These are phyloP conservation scores for Xenopus borealis DNA, from an alignment of 2,113 vertebrate species.

Conservation along the genomic window DNA sequence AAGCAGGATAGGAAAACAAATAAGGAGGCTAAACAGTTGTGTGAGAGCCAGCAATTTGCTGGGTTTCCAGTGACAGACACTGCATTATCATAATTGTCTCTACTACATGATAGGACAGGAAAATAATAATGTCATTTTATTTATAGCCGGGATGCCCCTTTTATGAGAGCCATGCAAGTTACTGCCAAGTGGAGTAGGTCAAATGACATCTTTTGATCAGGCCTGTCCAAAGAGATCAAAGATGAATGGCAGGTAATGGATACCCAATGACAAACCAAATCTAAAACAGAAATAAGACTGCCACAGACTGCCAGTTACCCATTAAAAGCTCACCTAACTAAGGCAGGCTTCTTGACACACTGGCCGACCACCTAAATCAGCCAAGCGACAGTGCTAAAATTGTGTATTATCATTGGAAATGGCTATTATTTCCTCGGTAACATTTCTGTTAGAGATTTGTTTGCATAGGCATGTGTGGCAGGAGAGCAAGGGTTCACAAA, in stretches of 20 bases:
- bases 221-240: conserved; percentile 99
- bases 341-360: conserved; percentile 86
- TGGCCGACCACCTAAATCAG: conserved; percentile 93
- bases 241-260: conserved; percentile 98
- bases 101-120: conserved; percentile 97
- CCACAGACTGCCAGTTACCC: conserved; percentile 97
- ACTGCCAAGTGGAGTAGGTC: conserved; percentile 89
- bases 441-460: conserved; percentile 92
- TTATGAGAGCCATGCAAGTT: conserved; percentile 94
- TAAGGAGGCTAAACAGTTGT: conserved; percentile 83
- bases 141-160: conserved; percentile 91
- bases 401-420: conserved; percentile 99
- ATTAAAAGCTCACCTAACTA: conserved; percentile 89
- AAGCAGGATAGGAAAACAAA: conserved; percentile 60
- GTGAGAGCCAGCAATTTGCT: conserved; percentile 86
- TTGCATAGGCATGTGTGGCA: conserved; percentile 61
- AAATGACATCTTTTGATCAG: conserved; percentile 99
- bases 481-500: conserved; percentile 25
- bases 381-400: conserved; percentile 89
- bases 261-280: conserved; percentile 90
- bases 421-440: conserved; percentile 98
- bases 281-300: conserved; percentile 95
- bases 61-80: conserved; percentile 84
- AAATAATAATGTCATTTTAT: conserved; percentile 99
- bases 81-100: conserved; percentile 99